Percentiles rank a stretch among this genome's conserved stretches.
Conservation (phyloP, 2,888 invertebrate genomes). For the Oligia latruncula region DNA sequence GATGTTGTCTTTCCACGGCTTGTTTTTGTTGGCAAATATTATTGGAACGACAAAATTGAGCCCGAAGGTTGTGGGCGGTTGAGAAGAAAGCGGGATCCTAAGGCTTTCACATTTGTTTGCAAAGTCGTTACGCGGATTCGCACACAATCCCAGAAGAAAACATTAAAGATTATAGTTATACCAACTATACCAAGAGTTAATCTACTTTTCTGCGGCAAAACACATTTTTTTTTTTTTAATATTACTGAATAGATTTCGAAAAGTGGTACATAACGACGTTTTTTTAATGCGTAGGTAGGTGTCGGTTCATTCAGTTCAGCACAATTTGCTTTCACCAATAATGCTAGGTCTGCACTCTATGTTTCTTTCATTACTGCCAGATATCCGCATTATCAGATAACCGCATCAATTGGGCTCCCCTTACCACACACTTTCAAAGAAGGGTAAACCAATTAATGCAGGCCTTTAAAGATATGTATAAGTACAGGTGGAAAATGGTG, state of each 20-base stretch:
- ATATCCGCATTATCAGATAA: not conserved
- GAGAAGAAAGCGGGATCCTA: not conserved
- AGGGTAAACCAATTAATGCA: not conserved
- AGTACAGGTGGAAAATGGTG: not conserved
- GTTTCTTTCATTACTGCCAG: not conserved
- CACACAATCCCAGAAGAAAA: not conserved
- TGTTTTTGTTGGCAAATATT: constrained; percentile 6
- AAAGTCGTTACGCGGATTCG: constrained; percentile 2
- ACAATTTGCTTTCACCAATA: not conserved
- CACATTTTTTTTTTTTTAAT: not conserved
- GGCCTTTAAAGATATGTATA: not conserved
- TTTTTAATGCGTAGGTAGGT: not conserved
- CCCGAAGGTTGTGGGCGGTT: not conserved
- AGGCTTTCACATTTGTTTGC: constrained; percentile 12
- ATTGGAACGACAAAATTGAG: constrained; percentile 9
- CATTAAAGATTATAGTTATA: not conserved
- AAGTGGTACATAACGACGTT: not conserved
- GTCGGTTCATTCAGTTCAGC: not conserved
- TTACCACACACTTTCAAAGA: not conserved
- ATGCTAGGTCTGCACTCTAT: not conserved
- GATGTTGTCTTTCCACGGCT: not conserved
- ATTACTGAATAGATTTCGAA: not conserved
- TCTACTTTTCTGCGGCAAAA: not conserved
- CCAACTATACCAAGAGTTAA: not conserved
- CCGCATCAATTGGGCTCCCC: not conserved